Evolutionary conservation across 64 coral and sea anemone species (phyloP), one percentile per base, ranked within the genome.

Genomic region (Pocillopora verrucosa): DNA sequence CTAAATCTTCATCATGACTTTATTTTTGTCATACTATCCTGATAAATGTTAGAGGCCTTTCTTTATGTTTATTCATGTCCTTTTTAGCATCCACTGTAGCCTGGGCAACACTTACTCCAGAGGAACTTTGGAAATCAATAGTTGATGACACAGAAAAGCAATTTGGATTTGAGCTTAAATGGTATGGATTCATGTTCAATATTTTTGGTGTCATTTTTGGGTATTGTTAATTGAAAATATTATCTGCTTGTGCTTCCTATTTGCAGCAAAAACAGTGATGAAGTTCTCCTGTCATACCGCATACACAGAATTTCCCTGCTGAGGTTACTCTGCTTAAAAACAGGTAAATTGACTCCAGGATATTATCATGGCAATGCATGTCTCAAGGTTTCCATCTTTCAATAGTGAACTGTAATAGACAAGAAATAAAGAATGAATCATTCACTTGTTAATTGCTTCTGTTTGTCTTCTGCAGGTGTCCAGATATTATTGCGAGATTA

Each of bases 401-500:
- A 38, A 37, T 45, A 17, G 34, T 45, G 41, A 45, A 45, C 41
- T 45, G 41, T 45, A 45, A 45, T 45, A n/a, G n/a, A n/a, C n/a
- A n/a, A 45, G 41, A 45, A 45, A 45, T 45, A 45, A 45, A 2
- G 6, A 56, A 4, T n/a, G 37, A 38, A 77, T 36, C 1, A 56
- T 78, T 26, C 16, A 19, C 11, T 13, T 11, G n/a, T 56, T 19
- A 15, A 64, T 25, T 60, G 16, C 16, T 37, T 36, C 72, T n/a
- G 37, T 34, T 75, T 34, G 79, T n/a, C 82, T 17, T 61, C 10
- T 57, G 0, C 26, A 99, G 97, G 97, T 89, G 89, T 99, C 59
- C 97, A 99, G 75, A 78, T 99, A 22, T 76, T 95, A 37, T 80
- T 99, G n/a, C 92, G 90, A 58, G 97, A 95, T 26, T 99, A 99